These are phyloP conservation scores for Acromyrmex charruanus DNA, from an alignment of 1,140 invertebrate species.

Conservation along the genomic window DNA sequence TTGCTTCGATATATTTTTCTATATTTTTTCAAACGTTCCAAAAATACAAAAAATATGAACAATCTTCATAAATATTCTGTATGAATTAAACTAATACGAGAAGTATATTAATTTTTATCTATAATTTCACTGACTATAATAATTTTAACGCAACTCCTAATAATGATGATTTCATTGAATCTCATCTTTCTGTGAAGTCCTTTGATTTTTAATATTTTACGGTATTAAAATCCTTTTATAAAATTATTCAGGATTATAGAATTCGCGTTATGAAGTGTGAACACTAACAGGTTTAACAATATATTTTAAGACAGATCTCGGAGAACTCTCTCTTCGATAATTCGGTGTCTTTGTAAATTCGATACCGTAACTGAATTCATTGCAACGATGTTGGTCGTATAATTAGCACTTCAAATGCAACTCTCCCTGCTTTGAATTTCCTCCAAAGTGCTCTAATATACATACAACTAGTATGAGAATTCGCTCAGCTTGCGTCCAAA, in stretches of 20 bases:
- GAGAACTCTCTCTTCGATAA: background rate
- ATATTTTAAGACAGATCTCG: background rate
- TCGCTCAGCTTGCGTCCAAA: background rate
- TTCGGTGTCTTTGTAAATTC: slow-evolving; percentile 31
- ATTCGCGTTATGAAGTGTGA: background rate
- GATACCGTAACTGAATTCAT: slow-evolving; percentile 42
- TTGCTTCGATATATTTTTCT: no score
- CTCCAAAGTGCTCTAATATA: slow-evolving; percentile 32
- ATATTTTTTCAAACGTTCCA: no score
- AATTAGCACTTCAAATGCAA: slow-evolving; percentile 1
- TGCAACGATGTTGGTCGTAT: slow-evolving; percentile 1
- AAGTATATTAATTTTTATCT: background rate
- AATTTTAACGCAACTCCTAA: background rate
- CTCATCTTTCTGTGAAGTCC: background rate
- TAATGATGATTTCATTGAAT: background rate
- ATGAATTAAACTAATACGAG: no score
- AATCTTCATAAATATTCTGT: no score
- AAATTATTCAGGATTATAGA: background rate
- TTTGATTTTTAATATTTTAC: slow-evolving; percentile 19
- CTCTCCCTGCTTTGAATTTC: slow-evolving; percentile 24
- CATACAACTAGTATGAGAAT: slow-evolving; percentile 9
- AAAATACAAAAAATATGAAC: no score
- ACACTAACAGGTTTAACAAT: background rate
- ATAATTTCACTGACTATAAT: background rate
- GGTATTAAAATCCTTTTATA: background rate